A percentile compares a stretch with the other conserved stretches of the same genome.
These are phyloP conservation scores for Sakesphorus luctuosus DNA, from an alignment of 2,113 vertebrate species.

Conservation along the genomic window DNA sequence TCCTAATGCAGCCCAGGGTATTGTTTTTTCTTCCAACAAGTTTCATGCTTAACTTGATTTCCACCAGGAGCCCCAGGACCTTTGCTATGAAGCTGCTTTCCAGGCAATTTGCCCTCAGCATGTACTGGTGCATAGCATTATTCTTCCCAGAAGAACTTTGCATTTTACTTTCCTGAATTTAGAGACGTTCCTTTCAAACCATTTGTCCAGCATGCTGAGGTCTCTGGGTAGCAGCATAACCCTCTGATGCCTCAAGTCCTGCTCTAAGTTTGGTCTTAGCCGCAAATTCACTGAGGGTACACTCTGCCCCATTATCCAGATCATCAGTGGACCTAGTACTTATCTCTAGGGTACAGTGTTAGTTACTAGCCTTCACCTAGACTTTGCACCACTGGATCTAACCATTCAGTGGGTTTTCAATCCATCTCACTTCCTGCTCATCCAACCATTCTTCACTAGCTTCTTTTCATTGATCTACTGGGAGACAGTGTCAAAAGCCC, in stretches of 20 bases:
- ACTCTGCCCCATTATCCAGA: neutral
- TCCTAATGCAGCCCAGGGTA: neutral
- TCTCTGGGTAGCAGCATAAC: neutral
- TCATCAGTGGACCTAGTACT: neutral
- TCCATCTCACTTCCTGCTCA: neutral
- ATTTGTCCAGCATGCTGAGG: neutral
- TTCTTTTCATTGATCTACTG: neutral
- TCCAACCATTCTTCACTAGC: neutral
- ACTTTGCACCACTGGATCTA: neutral
- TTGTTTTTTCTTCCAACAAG: neutral
- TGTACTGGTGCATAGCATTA: neutral
- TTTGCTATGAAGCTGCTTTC: neutral
- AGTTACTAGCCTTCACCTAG: neutral
- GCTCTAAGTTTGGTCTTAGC: neutral
- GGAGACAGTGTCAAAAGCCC: neutral
- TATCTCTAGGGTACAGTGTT: neutral
- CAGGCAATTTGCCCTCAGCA: neutral
- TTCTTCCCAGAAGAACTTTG: neutral
- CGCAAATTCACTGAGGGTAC: neutral
- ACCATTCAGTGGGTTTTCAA: neutral
- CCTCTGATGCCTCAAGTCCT: accelerated
- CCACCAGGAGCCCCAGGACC: neutral
- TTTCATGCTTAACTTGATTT: neutral
- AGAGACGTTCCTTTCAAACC: neutral
- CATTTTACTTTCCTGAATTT: neutral